Conservation (phyloP, 2,113 vertebrate genomes). For the Herpetotheres cachinnans region DNA sequence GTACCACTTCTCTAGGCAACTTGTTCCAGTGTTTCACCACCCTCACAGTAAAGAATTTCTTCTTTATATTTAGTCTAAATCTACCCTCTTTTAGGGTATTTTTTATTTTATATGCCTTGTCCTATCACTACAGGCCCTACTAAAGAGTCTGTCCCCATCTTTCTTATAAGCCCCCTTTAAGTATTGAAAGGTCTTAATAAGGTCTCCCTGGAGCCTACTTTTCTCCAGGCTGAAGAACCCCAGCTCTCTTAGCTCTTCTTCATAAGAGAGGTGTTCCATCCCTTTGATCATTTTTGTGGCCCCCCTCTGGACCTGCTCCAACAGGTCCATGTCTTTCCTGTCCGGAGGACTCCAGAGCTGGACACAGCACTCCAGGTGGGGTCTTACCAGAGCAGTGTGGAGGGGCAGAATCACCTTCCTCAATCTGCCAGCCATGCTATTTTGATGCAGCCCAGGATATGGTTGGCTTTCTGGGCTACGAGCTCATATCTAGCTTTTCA, state of each 20-base stretch:
- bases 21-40: neutral
- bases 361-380: neutral
- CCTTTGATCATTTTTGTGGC: neutral
- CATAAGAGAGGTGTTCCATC: neutral
- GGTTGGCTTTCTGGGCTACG: no score
- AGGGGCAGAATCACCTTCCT: no score
- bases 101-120: neutral
- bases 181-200: no score
- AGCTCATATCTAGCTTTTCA: neutral
- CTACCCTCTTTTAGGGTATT: neutral
- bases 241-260: no score
- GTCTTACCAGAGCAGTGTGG: no score
- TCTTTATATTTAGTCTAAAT: neutral
- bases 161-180: no score
- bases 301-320: neutral
- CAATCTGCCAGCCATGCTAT: neutral
- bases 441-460: neutral
- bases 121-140: neutral
- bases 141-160: no score
- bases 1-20: neutral
- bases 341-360: neutral
- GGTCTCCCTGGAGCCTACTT: no score
- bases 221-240: no score
- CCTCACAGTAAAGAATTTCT: neutral
- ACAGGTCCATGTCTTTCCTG: neutral